These are phyloP conservation scores for Platysteira castanea DNA, from an alignment of 2,113 vertebrate species.

Conservation along the genomic window DNA sequence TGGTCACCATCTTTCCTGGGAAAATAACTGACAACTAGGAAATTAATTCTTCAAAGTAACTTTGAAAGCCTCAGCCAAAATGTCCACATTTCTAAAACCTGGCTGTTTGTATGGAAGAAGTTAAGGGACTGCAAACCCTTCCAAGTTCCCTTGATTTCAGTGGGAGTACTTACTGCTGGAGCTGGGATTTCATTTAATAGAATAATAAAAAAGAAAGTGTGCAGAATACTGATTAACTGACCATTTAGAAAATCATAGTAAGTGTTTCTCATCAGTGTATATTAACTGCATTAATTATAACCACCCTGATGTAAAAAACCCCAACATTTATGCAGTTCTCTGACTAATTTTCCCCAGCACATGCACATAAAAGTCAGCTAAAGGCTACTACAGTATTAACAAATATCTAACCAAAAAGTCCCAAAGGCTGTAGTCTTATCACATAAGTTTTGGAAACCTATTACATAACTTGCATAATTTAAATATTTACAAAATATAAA, in stretches of 20 bases:
- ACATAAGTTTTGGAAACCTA: constrained; percentile 27
- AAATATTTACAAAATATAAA: constrained; percentile 85
- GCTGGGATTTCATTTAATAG: not conserved
- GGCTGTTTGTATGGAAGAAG: not conserved
- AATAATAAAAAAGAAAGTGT: not conserved
- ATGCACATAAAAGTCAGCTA: constrained; percentile 29
- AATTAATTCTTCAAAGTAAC: not conserved
- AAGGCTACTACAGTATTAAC: not conserved
- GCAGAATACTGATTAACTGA: not conserved
- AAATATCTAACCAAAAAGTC: constrained; percentile 23
- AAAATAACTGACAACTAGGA: not conserved
- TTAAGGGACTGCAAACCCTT: not conserved
- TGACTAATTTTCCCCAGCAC: not conserved
- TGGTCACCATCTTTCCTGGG: not conserved
- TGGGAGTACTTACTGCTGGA: not conserved
- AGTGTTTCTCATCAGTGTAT: not conserved
- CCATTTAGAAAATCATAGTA: not conserved
- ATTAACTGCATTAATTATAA: constrained; percentile 40
- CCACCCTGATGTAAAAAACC: not conserved
- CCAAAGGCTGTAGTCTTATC: constrained; percentile 40
- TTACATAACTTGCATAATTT: constrained; percentile 75
- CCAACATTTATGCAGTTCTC: constrained; percentile 6
- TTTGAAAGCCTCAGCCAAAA: not conserved
- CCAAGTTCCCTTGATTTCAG: not conserved
- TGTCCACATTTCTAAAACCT: not conserved